Base-by-base conservation (phyloP, 2,888 invertebrate genomes). In the Doris montereyensis region DNA sequence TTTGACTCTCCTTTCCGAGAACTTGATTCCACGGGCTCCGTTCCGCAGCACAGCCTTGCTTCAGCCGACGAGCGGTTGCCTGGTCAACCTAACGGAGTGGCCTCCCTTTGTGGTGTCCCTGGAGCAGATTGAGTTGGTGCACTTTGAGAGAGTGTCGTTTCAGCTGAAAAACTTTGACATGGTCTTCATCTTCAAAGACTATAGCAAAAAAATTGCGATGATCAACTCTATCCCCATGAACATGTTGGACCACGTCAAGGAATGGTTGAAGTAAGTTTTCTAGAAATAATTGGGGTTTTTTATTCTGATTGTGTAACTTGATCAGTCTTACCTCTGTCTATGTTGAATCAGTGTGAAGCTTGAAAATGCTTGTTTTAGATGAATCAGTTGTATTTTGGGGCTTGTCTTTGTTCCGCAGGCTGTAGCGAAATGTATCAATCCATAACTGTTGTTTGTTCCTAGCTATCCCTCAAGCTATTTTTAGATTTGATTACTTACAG, bases 141-240 rank as follows among this genome's bases (percentile, higher is more conserved):
- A 99, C 92, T 99, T 99, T 92, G 99, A 99, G 92, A 94, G 99
- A 91, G 99, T 99, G 17, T 97, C 97, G 91, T 99, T 99, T 92
- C 98, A 98, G 89, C 93, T 99, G 86, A 97, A 99, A 92, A 99
- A 99, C 93, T 99, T 99, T 92, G 99, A 99, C 92, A 99, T 99
- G 97, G 97, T 99, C 83, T 99, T 99, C 90, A 97, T 99, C 73
- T 99, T 99, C 91, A 99, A 99, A 92, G 99, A 99, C 92, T 99
- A 99, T 91, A 94, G 94, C 73, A 95, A 95, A 88, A 98, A 98
- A 92, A 95, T 96, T 0, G 95, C 97, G 0, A 98, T 97, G 97
- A 96, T 99, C 1, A 98, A 98, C 90, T 97, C 99, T n/a, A 97
- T 99, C 89, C 99, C 99, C 0, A 99, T 99, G 98, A 96, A 96